Evolutionary conservation across 1,140 invertebrate species (phyloP), one percentile per base, ranked within the genome.

Genomic region (Nylanderia fulva): DNA sequence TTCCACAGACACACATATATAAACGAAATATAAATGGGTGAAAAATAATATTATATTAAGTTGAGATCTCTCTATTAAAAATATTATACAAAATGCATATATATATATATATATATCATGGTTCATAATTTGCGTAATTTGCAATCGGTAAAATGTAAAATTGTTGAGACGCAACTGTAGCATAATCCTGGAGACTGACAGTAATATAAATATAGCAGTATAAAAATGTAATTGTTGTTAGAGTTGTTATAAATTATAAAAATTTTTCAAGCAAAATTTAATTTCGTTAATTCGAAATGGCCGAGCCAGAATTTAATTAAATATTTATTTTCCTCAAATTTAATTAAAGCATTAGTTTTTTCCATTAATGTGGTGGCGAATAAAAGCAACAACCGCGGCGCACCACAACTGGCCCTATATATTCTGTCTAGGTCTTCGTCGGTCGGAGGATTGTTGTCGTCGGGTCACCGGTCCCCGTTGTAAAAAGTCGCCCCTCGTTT

Each of bases 401-500:
- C n/a, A n/a, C n/a, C n/a, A n/a, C n/a, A 58, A 58, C 27, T 15
- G 75, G 13, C 66, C 21, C 45, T 54, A n/a, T n/a, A n/a, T 39
- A 79, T 79, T 39, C 39, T 48, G 42, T 56, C 64, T n/a, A 13
- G 24, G 54, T 42, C 48, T 21, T 69, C 52, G 52, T 29, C 29
- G 75, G 61, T 66, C 48, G 24, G 9, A 18, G 48, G n/a, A 21
- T 58, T 11, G 48, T 71, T 68, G 68, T 83, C 79, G 68, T 76
- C 87, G 87, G 87, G 87, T 88, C 86, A 88, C 86, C 87, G 68
- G 54, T 24, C 48, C 52, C 68, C 36, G 77, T 56, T 54, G 72
- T 88, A 88, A 88, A 88, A 88, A 88, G 86, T 87, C 83, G 86
- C 60, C 54, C 60, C 75, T 75, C 56, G 82, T 54, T 71, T 52